A percentile compares a stretch with the other conserved stretches of the same genome.
These are phyloP conservation scores for Phyllostomus hastatus DNA, from an alignment of 2,113 vertebrate genomes.

Conservation along the genomic window DNA sequence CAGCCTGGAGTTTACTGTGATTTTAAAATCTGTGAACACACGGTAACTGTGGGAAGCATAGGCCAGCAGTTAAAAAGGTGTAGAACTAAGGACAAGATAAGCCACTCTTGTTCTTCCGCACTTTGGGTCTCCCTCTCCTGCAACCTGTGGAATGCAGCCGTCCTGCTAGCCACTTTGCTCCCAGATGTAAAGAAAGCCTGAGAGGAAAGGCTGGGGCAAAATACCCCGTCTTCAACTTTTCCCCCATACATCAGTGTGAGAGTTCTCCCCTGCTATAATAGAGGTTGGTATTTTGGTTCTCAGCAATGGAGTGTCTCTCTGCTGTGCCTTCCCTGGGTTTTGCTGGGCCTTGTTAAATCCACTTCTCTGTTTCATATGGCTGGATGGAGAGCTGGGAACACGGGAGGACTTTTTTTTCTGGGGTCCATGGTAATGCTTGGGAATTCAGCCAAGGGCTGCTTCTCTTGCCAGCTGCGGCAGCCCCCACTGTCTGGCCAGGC, in stretches of 20 bases:
- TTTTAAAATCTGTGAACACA: constrained; percentile 50
- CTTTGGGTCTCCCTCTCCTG: background rate
- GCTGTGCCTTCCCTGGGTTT: background rate
- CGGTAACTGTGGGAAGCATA: background rate
- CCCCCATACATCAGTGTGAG: background rate
- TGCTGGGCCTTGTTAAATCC: background rate
- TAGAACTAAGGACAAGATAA: background rate
- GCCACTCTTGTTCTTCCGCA: background rate
- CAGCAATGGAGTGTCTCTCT: background rate
- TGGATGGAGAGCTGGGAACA: background rate
- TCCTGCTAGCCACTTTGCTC: background rate
- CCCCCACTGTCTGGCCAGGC: background rate
- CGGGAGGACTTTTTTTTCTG: background rate
- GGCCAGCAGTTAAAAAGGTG: background rate
- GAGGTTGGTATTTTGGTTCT: background rate
- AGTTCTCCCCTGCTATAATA: background rate
- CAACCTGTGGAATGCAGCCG: background rate
- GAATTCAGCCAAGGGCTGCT: background rate
- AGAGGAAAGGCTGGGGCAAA: background rate
- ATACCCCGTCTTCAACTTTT: background rate
- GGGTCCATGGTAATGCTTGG: background rate
- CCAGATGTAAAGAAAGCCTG: background rate
- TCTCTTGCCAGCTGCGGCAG: background rate
- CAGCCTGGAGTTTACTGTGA: constrained; percentile 27
- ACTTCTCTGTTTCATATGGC: background rate